Conservation (phyloP, 2,888 invertebrate species). For the Cheiracanthium punctorium region DNA sequence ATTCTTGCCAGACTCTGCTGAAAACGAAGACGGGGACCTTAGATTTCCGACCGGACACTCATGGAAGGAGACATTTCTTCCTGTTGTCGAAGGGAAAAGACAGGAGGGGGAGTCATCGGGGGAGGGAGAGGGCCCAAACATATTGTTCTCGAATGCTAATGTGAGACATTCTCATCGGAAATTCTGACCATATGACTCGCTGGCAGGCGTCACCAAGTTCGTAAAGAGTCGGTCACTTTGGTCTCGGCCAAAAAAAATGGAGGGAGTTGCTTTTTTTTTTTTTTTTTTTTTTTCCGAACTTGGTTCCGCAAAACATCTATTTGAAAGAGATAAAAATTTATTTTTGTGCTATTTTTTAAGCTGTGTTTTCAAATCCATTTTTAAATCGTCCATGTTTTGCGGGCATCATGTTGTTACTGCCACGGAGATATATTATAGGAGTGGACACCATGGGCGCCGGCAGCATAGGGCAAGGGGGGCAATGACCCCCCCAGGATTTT, state of each 20-base stretch:
- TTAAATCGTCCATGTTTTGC: no score
- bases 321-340: background rate
- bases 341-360: no score
- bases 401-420: no score
- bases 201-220: constrained; percentile 49
- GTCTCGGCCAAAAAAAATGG: background rate
- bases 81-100: constrained; percentile 4
- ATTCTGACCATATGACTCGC: constrained; percentile 50
- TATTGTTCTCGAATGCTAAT: constrained; percentile 42
- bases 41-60: constrained; percentile 47
- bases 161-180: constrained; percentile 38
- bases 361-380: no score
- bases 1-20: background rate
- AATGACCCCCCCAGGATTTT: no score
- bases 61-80: constrained; percentile 10
- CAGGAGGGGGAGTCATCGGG: no score
- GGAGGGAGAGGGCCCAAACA: constrained; percentile 16
- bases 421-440: no score
- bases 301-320: background rate
- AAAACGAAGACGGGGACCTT: background rate
- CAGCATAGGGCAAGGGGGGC: no score
- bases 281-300: background rate
- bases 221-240: constrained; percentile 25
- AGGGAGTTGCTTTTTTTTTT: no score
- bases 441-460: no score